Conservation (phyloP, 2,113 vertebrate genomes). For the Hippocampus zosterae region DNA sequence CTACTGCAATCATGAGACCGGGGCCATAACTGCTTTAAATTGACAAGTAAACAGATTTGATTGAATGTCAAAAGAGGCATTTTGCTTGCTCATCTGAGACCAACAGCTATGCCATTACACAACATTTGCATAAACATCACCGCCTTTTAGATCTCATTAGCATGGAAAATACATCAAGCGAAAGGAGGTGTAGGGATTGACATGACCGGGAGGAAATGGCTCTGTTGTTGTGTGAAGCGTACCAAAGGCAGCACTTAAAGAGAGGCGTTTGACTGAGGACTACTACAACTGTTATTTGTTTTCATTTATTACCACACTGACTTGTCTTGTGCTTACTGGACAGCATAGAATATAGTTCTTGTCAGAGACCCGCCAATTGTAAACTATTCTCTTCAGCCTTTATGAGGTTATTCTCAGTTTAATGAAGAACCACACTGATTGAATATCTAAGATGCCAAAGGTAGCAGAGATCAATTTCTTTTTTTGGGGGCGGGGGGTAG, state of each 20-base stretch:
- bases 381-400: no score
- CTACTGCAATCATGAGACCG: constrained; percentile 31
- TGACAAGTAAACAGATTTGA: constrained; percentile 29
- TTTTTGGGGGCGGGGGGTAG: no score
- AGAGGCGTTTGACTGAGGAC: no score
- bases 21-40: background rate
- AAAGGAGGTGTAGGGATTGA: constrained; percentile 23
- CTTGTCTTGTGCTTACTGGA: background rate
- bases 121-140: constrained; percentile 60
- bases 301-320: no score
- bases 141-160: constrained; percentile 38
- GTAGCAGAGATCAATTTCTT: background rate
- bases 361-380: constrained; percentile 5
- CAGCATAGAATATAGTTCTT: no score
- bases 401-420: no score
- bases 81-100: constrained; percentile 38
- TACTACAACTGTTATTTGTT: no score
- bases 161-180: constrained; percentile 50
- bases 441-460: no score
- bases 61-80: constrained; percentile 32
- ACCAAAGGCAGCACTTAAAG: no score
- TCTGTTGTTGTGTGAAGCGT: constrained; percentile 2
- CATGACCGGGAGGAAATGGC: constrained; percentile 11
- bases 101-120: constrained; percentile 20
- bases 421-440: no score